Evolutionary conservation across 2,797 vertebrate species (phyloP).

Genomic region (Leptoclinus maculatus): DNA sequence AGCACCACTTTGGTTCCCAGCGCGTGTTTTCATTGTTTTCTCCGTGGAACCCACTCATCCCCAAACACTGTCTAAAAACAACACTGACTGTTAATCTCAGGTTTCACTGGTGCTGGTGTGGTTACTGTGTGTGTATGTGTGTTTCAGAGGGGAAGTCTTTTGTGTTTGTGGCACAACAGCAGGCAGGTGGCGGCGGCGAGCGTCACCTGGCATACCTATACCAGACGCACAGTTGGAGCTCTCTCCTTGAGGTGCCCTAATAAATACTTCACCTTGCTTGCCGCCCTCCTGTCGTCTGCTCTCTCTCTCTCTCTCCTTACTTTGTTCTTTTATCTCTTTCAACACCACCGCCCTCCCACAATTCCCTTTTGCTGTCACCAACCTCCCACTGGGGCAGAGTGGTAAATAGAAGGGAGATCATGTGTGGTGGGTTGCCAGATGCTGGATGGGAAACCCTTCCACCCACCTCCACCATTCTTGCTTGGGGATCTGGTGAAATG

Average conservation of each 20-base stretch:
- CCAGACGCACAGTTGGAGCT: conserved; percentile 51
- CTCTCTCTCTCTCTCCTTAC: conserved; percentile 38
- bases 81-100: conserved; percentile 54
- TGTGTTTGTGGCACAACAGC: conserved; percentile 66
- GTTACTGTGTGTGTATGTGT: conserved; percentile 24
- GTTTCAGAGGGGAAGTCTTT: conserved; percentile 32
- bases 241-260: conserved; percentile 24
- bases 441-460: conserved; percentile 53
- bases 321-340: conserved; percentile 44
- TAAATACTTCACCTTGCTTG: conserved; percentile 34
- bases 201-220: conserved; percentile 74
- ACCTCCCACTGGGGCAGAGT: conserved; percentile 36
- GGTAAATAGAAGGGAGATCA: conserved; percentile 51
- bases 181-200: conserved; percentile 69
- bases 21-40: not conserved
- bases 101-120: conserved; percentile 37
- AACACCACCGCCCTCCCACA: conserved; percentile 8
- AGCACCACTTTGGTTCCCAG: conserved; percentile 25
- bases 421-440: conserved; percentile 72
- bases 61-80: conserved; percentile 19
- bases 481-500: conserved; percentile 76
- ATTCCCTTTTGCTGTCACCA: conserved; percentile 12
- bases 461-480: not conserved
- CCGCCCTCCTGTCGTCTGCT: conserved; percentile 17
- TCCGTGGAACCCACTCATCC: not conserved